Base-by-base conservation (phyloP, 2,888 invertebrate species). In the Phymatocera aterrima region DNA sequence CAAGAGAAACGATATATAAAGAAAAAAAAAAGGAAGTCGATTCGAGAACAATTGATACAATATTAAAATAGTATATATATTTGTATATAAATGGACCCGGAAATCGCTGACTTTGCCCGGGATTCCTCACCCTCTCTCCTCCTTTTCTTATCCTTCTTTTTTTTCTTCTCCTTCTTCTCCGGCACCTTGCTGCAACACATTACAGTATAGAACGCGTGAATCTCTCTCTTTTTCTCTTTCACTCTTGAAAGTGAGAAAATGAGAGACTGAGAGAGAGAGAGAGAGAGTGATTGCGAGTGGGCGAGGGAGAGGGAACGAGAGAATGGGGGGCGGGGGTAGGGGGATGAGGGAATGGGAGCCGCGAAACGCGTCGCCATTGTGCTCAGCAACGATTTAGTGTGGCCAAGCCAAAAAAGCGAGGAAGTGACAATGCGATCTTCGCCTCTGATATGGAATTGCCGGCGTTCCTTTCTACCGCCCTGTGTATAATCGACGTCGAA, bases 361-460 rank as follows among this genome's bases (percentile, higher is more conserved):
- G 86, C 87, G 83, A 86, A 86, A 86, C 79, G 84, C 85, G 84
- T 72, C 83, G 81, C 84, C 85, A 84, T 85, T 80, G 82, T 79
- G 81, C 51, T 43, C 31, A 51, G 79, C 85, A 84, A 83, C 85
- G 85, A 87, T 87, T 86, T 84, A 86, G 84, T 84, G 83, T 85
- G 83, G 84, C 82, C 18, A 18, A 18, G 75, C 75, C 57, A 60
- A 61, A 79, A 64, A 74, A 77, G 70, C 81, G 78, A 82, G 78
- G 78, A 77, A 78, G 83, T 82, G 85, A 84, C 84, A 84, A 85
- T 84, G 83, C 83, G 84, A 85, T 84, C 84, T 81, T 82, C 80
- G 82, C 75, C 82, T 79, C 81, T 81, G 83, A 84, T 82, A 82
- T 79, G 84, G 83, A 85, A 86, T 88, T 85, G 86, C 83, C 85